Evolutionary conservation across 2,113 vertebrate species (phyloP), one percentile per base, ranked within the genome.

Genomic region (Drymodes brunneopygia): DNA sequence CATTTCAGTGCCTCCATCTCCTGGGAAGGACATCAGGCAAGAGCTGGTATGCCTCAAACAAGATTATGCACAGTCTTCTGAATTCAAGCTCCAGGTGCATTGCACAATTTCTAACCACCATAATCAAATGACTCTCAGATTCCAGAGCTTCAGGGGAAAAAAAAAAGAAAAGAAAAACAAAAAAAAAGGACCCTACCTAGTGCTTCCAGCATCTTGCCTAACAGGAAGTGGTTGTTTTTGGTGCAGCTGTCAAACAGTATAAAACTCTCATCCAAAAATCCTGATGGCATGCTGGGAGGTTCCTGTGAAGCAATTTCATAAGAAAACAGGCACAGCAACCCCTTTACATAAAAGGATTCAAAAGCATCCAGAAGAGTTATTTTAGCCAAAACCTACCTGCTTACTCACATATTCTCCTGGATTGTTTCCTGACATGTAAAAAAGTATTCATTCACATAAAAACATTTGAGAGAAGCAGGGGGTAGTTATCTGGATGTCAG

Each of bases 401-500:
- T 92, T 79, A 50, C 24, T 72, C 36, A 42, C 35, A 54, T 54
- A 70, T n/a, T 94, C 77, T 64, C 65, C 12, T 2, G 1, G 19
- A 87, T 33, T 60, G 48, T 35, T 45, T 86, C n/a, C 36, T 61
- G 38, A 40, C 53, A 90, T 44, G 44, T 48, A 86, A 58, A 61
- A 78, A 89, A 75, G 4, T 60, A 91, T 69, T 40, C 27, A 17
- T 69, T 91, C 38, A 12, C 22, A 56, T 50, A 40, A 77, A 80
- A 56, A 38, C 17, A 56, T 60, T 72, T 40, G 57, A 91, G 28
- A 62, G 45, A 83, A 78, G 47, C 60, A 81, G 48, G 22, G 36
- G 31, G 38, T 65, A 45, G 42, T 61, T 95, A 90, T 86, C 90
- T 94, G 62, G 67, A 93, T 48, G 13, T 95, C 91, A 93, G 83